Conservation (phyloP, 2,113 vertebrate genomes). For the Campylorhamphus procurvoides region DNA sequence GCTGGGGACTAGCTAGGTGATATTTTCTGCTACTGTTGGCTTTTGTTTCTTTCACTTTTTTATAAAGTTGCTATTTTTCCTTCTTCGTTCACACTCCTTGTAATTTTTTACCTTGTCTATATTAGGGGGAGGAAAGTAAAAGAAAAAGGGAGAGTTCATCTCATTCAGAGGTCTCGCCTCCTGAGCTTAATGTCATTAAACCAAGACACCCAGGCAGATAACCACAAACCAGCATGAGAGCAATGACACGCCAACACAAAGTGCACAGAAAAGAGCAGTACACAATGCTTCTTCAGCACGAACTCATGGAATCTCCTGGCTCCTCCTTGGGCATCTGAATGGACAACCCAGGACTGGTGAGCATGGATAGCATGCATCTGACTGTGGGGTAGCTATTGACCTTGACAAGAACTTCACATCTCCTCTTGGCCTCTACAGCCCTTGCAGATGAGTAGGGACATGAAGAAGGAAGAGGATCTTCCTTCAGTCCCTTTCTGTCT, state of each 20-base stretch:
- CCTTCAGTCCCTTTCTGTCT: background rate
- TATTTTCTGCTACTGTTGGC: too few relatives aligned
- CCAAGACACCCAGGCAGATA: background rate
- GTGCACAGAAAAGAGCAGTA: background rate
- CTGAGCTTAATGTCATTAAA: too few relatives aligned
- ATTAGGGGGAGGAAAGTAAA: too few relatives aligned
- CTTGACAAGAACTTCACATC: background rate
- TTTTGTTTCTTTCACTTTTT: too few relatives aligned
- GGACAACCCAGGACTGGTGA: background rate
- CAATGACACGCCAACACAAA: background rate
- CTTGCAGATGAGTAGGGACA: background rate
- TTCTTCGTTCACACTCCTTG: too few relatives aligned
- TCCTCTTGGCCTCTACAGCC: background rate
- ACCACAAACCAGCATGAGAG: background rate
- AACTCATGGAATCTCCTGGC: background rate
- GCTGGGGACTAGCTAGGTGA: too few relatives aligned
- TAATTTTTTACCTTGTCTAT: too few relatives aligned
- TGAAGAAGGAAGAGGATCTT: background rate
- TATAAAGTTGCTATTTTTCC: too few relatives aligned
- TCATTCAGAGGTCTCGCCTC: too few relatives aligned
- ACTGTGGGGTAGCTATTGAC: background rate
- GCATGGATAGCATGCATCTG: too few relatives aligned
- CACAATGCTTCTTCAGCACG: fast-evolving
- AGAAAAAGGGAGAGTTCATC: too few relatives aligned
- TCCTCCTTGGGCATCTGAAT: background rate